Conservation (phyloP, 2,888 invertebrate genomes). For the Antheraea assamensis region DNA sequence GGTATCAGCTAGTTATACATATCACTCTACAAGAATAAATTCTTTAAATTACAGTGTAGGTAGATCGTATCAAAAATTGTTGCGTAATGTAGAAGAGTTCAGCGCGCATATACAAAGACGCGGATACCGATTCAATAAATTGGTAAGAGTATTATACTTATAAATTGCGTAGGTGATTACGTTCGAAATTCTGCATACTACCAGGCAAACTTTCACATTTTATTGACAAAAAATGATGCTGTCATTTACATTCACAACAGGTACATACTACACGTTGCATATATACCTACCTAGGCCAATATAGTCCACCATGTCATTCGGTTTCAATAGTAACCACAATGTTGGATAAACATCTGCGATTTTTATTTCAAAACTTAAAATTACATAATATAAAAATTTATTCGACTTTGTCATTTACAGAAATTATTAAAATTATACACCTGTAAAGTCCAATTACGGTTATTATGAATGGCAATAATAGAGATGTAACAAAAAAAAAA, state of each 20-base stretch:
- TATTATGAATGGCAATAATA: too few relatives aligned
- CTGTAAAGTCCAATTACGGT: too few relatives aligned
- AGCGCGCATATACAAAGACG: too few relatives aligned
- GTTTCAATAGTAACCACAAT: neutral
- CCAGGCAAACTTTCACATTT: slow-evolving; percentile 8
- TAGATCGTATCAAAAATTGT: too few relatives aligned
- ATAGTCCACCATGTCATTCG: neutral
- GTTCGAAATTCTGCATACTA: neutral
- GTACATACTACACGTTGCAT: neutral
- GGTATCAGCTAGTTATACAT: too few relatives aligned
- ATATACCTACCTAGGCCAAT: neutral
- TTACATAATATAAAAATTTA: neutral
- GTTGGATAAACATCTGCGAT: neutral
- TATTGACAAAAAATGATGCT: neutral
- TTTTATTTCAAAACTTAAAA: neutral
- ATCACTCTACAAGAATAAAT: too few relatives aligned
- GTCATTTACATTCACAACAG: slow-evolving; percentile 3
- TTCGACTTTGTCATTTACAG: too few relatives aligned
- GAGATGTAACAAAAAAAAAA: too few relatives aligned
- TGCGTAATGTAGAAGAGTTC: too few relatives aligned
- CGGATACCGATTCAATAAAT: neutral
- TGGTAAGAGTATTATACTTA: neutral
- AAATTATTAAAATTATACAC: too few relatives aligned
- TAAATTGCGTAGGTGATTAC: neutral
- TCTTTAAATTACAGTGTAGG: too few relatives aligned